Evolutionary conservation across 2,797 vertebrate species (phyloP).

Genomic region (Enteromius thamalakanensis): DNA sequence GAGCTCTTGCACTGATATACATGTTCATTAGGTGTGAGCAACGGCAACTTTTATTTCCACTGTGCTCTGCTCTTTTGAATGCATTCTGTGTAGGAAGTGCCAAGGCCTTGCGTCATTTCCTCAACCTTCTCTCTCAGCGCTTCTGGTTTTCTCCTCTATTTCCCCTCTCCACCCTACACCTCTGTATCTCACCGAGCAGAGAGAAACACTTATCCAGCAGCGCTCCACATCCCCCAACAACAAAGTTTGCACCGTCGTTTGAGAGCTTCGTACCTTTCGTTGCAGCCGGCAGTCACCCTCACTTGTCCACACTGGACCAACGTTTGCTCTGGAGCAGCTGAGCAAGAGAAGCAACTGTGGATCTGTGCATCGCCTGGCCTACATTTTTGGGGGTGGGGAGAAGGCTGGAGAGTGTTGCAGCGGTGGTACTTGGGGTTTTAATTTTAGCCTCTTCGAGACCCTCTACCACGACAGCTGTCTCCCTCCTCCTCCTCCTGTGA

Average conservation of each 20-base stretch:
- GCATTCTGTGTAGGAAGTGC: conserved; percentile 51
- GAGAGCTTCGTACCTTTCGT: background rate
- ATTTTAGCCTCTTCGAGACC: conserved; percentile 82
- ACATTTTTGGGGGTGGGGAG: conserved; percentile 60
- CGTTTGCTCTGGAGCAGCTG: conserved; percentile 62
- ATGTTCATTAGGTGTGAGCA: background rate
- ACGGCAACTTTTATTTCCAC: background rate
- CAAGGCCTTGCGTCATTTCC: conserved; percentile 60
- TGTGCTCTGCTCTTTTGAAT: conserved; percentile 44
- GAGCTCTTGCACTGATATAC: background rate
- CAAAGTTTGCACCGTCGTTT: background rate
- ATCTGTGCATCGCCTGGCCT: conserved; percentile 46
- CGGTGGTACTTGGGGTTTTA: conserved; percentile 79
- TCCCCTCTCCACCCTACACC: conserved; percentile 39
- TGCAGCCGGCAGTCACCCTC: conserved; percentile 31
- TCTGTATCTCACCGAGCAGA: background rate
- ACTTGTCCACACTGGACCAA: conserved; percentile 2
- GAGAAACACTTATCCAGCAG: background rate
- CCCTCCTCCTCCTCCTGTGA: conserved; percentile 64
- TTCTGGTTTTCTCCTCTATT: conserved; percentile 64
- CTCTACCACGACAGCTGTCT: conserved; percentile 90
- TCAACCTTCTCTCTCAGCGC: conserved; percentile 50
- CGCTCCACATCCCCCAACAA: background rate
- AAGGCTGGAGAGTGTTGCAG: conserved; percentile 49
- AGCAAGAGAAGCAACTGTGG: conserved; percentile 66